A percentile compares a stretch with the other conserved stretches of the same genome.
Evolutionary conservation across 2,797 vertebrate species (phyloP).

Genomic region (Sebastes melanostomus): DNA sequence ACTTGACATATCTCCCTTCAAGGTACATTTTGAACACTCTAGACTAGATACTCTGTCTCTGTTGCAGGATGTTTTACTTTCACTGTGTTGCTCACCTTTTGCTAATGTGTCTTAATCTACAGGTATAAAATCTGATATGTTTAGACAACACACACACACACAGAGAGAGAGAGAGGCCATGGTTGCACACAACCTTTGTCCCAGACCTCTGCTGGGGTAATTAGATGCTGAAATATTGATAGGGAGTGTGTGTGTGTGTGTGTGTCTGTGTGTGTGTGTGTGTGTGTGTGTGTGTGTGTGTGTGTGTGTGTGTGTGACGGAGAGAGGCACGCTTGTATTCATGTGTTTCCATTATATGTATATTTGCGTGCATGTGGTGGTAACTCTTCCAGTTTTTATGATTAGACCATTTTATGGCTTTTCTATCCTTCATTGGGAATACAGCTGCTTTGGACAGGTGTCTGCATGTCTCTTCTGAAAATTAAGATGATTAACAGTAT

Average conservation of each 20-base stretch:
- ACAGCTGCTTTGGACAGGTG: too few relatives aligned
- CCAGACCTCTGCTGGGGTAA: conserved; percentile 70
- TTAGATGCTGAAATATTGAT: conserved; percentile 83
- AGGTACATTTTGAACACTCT: too few relatives aligned
- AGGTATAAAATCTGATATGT: conserved; percentile 7
- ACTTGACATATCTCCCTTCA: too few relatives aligned
- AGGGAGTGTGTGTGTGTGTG: conserved; percentile 18
- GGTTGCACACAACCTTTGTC: conserved; percentile 64
- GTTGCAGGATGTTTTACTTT: neutral
- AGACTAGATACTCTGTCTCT: neutral
- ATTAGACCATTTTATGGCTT: neutral
- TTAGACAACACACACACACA: neutral
- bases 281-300: conserved; percentile 6
- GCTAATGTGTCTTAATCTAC: neutral
- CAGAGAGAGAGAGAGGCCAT: neutral
- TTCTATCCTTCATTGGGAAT: neutral
- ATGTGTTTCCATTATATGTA: neutral
- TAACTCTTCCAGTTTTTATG: neutral
- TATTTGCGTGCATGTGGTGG: neutral
- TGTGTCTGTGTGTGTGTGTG: conserved; percentile 17
- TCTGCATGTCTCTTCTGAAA: too few relatives aligned
- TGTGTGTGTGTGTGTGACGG: conserved; percentile 16
- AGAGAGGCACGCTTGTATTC: neutral
- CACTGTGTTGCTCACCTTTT: neutral
- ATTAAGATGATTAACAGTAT: neutral